Evolutionary conservation across 2,888 invertebrate genomes (phyloP), one percentile per base, ranked within the genome.

Genomic region (Pterostichus niger): DNA sequence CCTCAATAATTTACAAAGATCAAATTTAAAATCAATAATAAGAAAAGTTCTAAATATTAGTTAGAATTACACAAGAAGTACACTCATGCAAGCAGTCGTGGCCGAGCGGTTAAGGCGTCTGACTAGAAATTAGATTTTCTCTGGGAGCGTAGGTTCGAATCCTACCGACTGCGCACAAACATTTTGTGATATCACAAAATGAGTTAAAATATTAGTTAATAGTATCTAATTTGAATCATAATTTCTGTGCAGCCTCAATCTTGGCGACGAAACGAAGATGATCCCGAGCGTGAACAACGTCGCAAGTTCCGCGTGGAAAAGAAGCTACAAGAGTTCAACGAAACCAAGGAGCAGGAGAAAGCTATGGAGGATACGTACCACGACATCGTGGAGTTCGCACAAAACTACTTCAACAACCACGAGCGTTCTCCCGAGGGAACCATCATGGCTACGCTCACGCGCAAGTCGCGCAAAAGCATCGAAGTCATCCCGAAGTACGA

Each of bases 361-460:
- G 90, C 92, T 11, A 90, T 92, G 17, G 93, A 93, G 73, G 94
- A 94, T 85, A 89, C 11, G 2, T 92, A 94, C 86, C 96, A 95
- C 88, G 97, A 98, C 88, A 95, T 98, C 88, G 91, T 96, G 0
- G 97, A 98, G 88, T 98, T 97, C 90, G 98, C 98, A n/a, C 96
- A 97, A 87, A 94, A 95, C 84, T 96, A 96, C 90, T 98, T 97
- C 90, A 98, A 98, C 89, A 94, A 94, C 79, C 98, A 98, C 87
- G 96, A 96, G 85, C 91, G 95, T 61, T 94, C 95, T 11, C 95
- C 96, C 0, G 97, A 97, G 91, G 96, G 96, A 11, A 97, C 96
- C 7, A 95, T 97, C 85, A 96, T 97, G 91, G 96, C 96, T 0
- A 97, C 96, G 0, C 89, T 97, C 56, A 96, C 96, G 0, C 92